A percentile compares a stretch with the other conserved stretches of the same genome.
Evolutionary conservation across 92 coral and sea anemone genomes (phyloP).

Genomic region (Porites rus): DNA sequence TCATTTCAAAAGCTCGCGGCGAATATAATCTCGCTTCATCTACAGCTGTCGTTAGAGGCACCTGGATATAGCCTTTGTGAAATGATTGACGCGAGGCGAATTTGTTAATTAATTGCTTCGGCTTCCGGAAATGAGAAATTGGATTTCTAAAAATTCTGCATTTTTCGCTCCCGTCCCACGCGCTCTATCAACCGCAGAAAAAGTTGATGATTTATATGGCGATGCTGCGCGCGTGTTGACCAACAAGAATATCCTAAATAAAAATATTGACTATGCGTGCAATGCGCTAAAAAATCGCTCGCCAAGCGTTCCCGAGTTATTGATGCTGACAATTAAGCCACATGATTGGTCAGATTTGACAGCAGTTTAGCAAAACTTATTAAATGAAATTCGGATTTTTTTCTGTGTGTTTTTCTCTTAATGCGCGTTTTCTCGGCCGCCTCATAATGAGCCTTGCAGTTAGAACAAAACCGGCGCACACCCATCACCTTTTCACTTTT

Average conservation of each 20-base stretch:
- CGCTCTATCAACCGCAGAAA: constrained; percentile 61
- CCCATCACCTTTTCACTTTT: neutral
- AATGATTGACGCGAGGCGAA: constrained; percentile 97
- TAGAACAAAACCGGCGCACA: constrained; percentile 63
- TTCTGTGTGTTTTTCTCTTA: constrained; percentile 43
- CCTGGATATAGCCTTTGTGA: constrained; percentile 92
- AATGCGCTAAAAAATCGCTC: constrained; percentile 53
- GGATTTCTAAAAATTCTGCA: constrained; percentile 84
- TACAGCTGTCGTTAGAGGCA: constrained; percentile 94
- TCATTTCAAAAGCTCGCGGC: constrained; percentile 73
- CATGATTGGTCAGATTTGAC: constrained; percentile 78
- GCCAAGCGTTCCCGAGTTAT: constrained; percentile 63
- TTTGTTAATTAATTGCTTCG: constrained; percentile 99
- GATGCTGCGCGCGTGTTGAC: constrained; percentile 19
- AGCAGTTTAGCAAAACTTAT: constrained; percentile 78
- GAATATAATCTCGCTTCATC: constrained; percentile 76
- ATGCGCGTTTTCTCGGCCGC: constrained; percentile 62
- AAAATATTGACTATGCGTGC: constrained; percentile 61
- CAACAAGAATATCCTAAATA: constrained; percentile 29
- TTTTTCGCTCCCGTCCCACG: constrained; percentile 80
- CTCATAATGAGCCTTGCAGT: constrained; percentile 69
- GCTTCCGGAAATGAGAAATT: constrained; percentile 99
- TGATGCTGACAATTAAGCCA: constrained; percentile 74
- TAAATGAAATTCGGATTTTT: constrained; percentile 79
- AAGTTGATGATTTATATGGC: constrained; percentile 37